Conservation (phyloP, 2,888 invertebrate genomes). For the Brachypterus glaber region DNA sequence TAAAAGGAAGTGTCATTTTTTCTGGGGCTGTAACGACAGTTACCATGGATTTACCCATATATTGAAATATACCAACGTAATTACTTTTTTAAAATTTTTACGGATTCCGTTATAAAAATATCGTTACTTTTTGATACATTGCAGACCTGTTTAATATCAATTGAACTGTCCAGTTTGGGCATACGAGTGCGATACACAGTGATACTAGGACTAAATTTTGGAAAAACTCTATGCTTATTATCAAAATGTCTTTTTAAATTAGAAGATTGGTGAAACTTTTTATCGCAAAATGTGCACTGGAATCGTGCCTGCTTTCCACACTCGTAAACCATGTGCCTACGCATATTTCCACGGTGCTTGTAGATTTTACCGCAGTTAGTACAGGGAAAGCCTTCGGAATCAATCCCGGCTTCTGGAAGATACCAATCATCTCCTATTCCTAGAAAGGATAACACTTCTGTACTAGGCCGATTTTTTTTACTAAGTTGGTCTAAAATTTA, state of each 20-base stretch:
- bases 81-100: background rate
- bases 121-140: background rate
- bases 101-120: no score
- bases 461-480: constrained; percentile 30
- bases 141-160: background rate
- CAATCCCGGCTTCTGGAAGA: constrained; percentile 32
- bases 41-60: no score
- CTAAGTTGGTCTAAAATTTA: no score
- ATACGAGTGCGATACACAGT: constrained; percentile 31
- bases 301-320: constrained; percentile 39
- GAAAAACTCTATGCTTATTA: constrained; percentile 31
- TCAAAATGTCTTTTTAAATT: constrained; percentile 41
- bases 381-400: constrained; percentile 42
- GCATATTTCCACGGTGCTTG: constrained; percentile 69
- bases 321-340: constrained; percentile 61
- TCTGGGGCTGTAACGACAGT: no score
- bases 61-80: no score
- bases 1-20: no score
- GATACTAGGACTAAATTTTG: constrained; percentile 32
- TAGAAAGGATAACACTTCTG: constrained; percentile 40
- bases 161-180: no score
- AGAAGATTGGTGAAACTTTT: constrained; percentile 48
- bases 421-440: constrained; percentile 32
- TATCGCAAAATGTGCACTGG: constrained; percentile 41
- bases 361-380: constrained; percentile 72